These are phyloP conservation scores for Synanthedon myopaeformis DNA, from an alignment of 2,888 invertebrate species.

Conservation along the genomic window DNA sequence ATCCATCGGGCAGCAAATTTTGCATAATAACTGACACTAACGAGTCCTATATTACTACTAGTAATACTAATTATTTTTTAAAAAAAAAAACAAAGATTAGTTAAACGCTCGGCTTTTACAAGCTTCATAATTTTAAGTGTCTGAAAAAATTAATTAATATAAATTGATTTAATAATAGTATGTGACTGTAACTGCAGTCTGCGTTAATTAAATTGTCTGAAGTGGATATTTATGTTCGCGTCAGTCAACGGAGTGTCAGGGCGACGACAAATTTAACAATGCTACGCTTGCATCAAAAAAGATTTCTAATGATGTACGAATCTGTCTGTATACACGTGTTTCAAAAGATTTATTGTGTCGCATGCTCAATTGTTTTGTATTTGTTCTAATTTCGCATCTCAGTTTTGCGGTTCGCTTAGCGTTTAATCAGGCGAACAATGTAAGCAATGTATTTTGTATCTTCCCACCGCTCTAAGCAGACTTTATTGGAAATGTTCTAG, in stretches of 20 bases:
- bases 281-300: conserved; percentile 25
- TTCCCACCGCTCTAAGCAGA: too few relatives aligned
- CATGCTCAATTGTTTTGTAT: conserved; percentile 32
- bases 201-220: conserved; percentile 23
- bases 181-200: background rate
- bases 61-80: too few relatives aligned
- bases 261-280: conserved; percentile 64
- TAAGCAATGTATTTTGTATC: background rate
- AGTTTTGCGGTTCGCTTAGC: conserved; percentile 13
- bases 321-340: conserved; percentile 43
- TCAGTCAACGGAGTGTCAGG: conserved; percentile 44
- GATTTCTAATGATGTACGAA: conserved; percentile 56
- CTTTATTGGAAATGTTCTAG: too few relatives aligned
- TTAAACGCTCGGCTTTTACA: too few relatives aligned
- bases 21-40: too few relatives aligned
- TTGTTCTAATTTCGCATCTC: conserved; percentile 17
- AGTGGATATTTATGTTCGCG: conserved; percentile 50
- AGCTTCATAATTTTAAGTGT: too few relatives aligned
- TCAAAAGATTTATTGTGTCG: conserved; percentile 41
- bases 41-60: too few relatives aligned
- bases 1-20: too few relatives aligned
- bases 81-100: too few relatives aligned
- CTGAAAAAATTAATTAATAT: background rate
- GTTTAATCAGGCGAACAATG: background rate
- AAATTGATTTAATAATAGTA: background rate